phyloP scores from a whole-genome alignment of 1,140 invertebrate genomes.

The Orussus abietinus region DNA sequence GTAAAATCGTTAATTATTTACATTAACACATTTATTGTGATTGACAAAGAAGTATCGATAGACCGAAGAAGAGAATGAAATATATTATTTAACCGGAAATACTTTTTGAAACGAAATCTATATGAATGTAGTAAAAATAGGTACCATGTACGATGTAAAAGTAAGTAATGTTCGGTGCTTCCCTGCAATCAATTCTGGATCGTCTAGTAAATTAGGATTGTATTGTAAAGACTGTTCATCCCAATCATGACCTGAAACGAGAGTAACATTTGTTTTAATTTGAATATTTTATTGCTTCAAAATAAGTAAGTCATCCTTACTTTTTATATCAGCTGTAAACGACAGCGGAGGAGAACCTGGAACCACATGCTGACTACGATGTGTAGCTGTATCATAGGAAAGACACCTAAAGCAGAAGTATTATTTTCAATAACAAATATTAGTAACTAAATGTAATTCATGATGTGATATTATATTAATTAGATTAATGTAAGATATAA shows the following conservation, averaged over 20 bases:
- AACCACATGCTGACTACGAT: conserved; percentile 55
- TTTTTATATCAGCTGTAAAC: conserved; percentile 55
- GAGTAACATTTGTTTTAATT: conserved; percentile 15
- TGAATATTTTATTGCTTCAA: conserved; percentile 3
- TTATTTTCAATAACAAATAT: no score
- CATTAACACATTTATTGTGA: conserved; percentile 11
- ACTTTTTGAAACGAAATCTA: conserved; percentile 1
- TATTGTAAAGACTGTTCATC: conserved; percentile 61
- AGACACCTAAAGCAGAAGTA: conserved; percentile 63
- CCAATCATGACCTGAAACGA: conserved; percentile 48
- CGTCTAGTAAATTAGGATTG: conserved; percentile 86
- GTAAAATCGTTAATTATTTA: conserved; percentile 9
- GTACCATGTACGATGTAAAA: conserved; percentile 91
- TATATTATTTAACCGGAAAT: conserved; percentile 7
- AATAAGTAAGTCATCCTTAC: conserved; percentile 20
- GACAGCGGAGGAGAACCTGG: conserved; percentile 62
- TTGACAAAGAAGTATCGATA: conserved; percentile 8
- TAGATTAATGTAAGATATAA: no score
- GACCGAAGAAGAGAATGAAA: conserved; percentile 9
- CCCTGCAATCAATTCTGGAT: conserved; percentile 91
- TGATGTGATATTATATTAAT: no score
- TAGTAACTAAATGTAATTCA: no score
- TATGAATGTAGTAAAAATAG: background rate
- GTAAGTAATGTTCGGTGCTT: conserved; percentile 92
- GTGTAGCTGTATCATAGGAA: conserved; percentile 67